A percentile compares a stretch with the other conserved stretches of the same genome.
Evolutionary conservation across 2,797 vertebrate species (phyloP).

Genomic region (Onychomys torridus): DNA sequence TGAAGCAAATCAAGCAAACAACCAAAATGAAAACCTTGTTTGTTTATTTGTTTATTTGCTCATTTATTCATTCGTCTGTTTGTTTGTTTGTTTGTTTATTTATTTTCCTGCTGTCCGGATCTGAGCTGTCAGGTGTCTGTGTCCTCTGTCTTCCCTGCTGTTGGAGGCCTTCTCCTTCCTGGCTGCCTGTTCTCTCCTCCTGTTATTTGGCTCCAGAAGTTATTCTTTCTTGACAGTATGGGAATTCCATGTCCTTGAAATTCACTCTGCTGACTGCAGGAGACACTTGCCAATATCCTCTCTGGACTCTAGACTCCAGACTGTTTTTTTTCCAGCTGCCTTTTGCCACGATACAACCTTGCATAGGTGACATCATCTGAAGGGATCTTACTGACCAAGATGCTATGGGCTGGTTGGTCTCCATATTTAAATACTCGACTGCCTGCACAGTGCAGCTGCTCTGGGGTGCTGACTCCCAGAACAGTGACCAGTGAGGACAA

Average conservation of each 20-base stretch:
- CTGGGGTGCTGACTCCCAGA: not conserved
- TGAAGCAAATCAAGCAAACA: constrained; percentile 2
- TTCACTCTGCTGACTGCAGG: not conserved
- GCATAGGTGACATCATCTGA: not conserved
- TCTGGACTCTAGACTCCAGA: not conserved
- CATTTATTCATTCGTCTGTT: too few relatives aligned
- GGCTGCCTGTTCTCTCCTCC: not conserved
- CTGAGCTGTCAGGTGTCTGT: not conserved
- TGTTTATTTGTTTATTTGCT: not conserved
- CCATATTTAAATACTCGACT: not conserved
- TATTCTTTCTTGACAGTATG: not conserved
- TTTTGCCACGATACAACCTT: not conserved
- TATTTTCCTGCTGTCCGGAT: not conserved
- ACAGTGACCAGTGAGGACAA: not conserved
- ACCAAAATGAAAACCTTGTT: not conserved
- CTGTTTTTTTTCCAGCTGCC: not conserved
- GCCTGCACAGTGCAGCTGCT: not conserved
- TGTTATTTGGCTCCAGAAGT: not conserved
- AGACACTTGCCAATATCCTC: not conserved
- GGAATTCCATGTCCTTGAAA: not conserved
- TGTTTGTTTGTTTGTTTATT: too few relatives aligned
- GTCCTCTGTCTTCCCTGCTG: not conserved
- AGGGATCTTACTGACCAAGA: not conserved
- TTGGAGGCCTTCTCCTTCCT: not conserved
- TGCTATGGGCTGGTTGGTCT: not conserved